Evolutionary conservation across 2,888 invertebrate genomes (phyloP), one percentile per base, ranked within the genome.

Genomic region (Hyppa rectilinea): DNA sequence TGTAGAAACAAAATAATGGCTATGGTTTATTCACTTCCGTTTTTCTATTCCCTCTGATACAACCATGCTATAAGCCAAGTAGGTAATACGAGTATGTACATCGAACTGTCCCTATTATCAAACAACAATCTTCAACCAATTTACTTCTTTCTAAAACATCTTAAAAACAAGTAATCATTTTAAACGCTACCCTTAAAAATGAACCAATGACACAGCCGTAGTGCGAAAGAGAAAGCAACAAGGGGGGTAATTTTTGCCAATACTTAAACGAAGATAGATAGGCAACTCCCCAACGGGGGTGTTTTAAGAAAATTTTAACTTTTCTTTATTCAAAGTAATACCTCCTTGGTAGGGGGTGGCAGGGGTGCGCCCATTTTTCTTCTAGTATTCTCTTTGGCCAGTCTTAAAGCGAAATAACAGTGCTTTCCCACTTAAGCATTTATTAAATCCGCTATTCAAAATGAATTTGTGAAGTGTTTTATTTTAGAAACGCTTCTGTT

Each of bases 231-330:
- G 94, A 93, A 76, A 77, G 86, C 65, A 74, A 78, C 31, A 85
- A 23, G 38, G 89, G 91, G 92, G 92, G 92, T 90, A 90, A 94
- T 95, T 95, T 95, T 95, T 95, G 94, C 94, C 95, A 92, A 95
- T 95, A 95, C 95, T 94, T 95, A 92, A 94, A 94, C 93, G 93
- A 95, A 95, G 95, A 95, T 91, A 95, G 95, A 95, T 94, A 94
- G 92, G 79, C 90, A 87, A 89, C 92, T 90, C 91, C 87, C 92
- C 92, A 75, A 67, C 64, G 73, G 87, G 91, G 92, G 78, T 87
- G 91, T 91, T 93, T 92, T 90, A 93, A 94, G 95, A 95, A 95
- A 95, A 95, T 96, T 96, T 95, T 95, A 95, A 96, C 93, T 96
- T 96, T 95, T 95, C 95, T 95, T 96, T 96, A 95, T 95, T 94